Evolutionary conservation across 2,888 invertebrate species (phyloP).

Genomic region (Aphrophora alni): DNA sequence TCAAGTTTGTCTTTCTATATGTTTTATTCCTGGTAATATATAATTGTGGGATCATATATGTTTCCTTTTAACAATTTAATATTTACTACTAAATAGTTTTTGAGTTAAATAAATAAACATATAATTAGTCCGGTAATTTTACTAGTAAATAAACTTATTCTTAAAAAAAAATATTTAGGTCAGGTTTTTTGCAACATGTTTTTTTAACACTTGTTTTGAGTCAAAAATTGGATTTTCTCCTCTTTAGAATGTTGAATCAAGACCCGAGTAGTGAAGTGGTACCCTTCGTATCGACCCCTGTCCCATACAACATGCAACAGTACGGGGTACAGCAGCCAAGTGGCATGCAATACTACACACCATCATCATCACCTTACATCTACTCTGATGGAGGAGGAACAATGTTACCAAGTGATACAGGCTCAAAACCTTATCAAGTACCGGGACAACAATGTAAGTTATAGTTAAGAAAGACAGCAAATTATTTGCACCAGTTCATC

Average conservation of each 20-base stretch:
- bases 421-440: not conserved
- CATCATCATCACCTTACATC: not conserved
- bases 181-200: constrained; percentile 1
- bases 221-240: constrained; percentile 6
- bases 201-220: not conserved
- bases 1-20: not conserved
- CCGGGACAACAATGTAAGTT: not conserved
- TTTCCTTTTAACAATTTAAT: not conserved
- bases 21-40: not conserved
- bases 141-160: not conserved
- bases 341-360: not conserved
- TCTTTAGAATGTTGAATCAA: not conserved
- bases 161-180: not conserved
- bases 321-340: not conserved
- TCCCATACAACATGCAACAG: not conserved
- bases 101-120: not conserved
- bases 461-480: not conserved
- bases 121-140: not conserved
- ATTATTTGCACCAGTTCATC: not conserved
- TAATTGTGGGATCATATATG: not conserved
- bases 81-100: not conserved
- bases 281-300: not conserved
- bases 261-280: not conserved
- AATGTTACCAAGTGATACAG: not conserved
- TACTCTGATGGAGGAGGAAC: not conserved